These are phyloP conservation scores for Acipenser transmontanus DNA, from an alignment of 2,797 vertebrate genomes.

Conservation along the genomic window DNA sequence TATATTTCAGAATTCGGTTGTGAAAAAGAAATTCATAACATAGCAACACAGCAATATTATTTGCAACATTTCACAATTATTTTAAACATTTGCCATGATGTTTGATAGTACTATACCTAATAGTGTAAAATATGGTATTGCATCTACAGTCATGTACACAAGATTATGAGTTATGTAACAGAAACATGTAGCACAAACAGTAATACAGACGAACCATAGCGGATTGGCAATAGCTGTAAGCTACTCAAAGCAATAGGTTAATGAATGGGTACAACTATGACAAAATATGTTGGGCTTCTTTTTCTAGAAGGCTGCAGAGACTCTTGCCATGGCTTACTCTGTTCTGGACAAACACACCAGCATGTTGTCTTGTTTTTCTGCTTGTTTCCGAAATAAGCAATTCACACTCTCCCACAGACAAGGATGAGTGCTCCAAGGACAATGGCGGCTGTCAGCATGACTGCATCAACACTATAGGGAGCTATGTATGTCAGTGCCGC, in stretches of 20 bases:
- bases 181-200: too few species aligned
- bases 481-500: conserved; percentile 91
- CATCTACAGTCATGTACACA: too few species aligned
- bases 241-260: conserved; percentile 10
- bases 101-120: too few species aligned
- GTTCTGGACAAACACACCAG: conserved; percentile 24
- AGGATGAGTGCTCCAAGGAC: conserved; percentile 96
- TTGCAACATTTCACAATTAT: too few species aligned
- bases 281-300: not conserved
- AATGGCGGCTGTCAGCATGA: conserved; percentile 96
- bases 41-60: too few species aligned
- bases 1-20: too few species aligned
- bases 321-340: conserved; percentile 29
- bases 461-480: conserved; percentile 94
- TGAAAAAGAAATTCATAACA: too few species aligned
- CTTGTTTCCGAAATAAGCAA: not conserved
- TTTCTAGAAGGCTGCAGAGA: conserved; percentile 10
- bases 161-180: too few species aligned
- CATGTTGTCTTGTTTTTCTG: not conserved
- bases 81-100: too few species aligned
- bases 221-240: conserved; percentile 14
- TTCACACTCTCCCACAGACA: conserved; percentile 61
- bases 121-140: too few species aligned
- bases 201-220: not conserved
- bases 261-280: conserved; percentile 21